Evolutionary conservation across 2,113 vertebrate genomes (phyloP), one percentile per base, ranked within the genome.

Genomic region (Pagrus major): DNA sequence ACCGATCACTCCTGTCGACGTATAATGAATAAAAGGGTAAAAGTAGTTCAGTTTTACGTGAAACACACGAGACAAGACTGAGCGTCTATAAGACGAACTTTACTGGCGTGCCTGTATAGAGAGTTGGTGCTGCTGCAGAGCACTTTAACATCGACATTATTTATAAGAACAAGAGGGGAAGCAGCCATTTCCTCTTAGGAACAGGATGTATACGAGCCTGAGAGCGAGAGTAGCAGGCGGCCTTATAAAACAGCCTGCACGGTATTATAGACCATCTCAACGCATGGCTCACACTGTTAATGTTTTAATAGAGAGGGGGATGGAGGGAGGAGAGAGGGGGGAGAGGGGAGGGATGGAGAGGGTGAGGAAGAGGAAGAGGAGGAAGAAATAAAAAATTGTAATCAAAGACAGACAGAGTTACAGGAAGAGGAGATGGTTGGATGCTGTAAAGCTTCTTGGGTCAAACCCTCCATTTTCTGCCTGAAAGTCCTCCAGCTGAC

Each of bases 141-240:
- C 87, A 87, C 87, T 91, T 87, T 89, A 80, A 16, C 75, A 37
- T 64, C 75, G 21, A 75, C 83, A 76, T 91, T 87, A 89, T 89
- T 91, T 89, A 89, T 89, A 89, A 83, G 89, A 82, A 58, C 20
- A n/a, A 66, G 84, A 83, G 39, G 49, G 84, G 89, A 83, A 89
- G 89, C 74, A 55, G 85, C 83, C 77, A 71, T 76, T 87, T 91
- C 87, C 87, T 89, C 67, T 16, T 14, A 89, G 78, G 73, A 85
- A 54, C 84, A 76, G 86, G 89, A 90, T 87, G 85, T 85, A 80
- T 85, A 80, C 56, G 86, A 85, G 78, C 8, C 55, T 33, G 60
- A 78, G 78, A 82, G 77, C 23, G 63, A 61, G 76, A 71, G 70
- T 16, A 55, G 65, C 55, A 56, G n/a, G 35, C 29, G 5, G 74